These are phyloP conservation scores for Mizuhopecten yessoensis DNA, from an alignment of 1,140 invertebrate species.

Conservation along the genomic window DNA sequence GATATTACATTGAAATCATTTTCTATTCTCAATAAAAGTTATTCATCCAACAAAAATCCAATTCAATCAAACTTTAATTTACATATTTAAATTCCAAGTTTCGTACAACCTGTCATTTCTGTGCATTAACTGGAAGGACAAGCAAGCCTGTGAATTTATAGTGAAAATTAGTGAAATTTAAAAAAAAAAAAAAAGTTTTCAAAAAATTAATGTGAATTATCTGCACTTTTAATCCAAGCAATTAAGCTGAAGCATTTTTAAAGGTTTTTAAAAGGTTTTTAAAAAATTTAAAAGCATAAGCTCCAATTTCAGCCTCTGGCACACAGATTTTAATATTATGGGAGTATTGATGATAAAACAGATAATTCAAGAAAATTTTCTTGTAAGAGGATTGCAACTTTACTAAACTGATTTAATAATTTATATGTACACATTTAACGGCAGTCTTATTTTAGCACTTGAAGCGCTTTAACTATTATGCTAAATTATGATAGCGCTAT, in stretches of 20 bases:
- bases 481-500: no score
- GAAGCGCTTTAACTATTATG: no score
- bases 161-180: background rate
- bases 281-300: background rate
- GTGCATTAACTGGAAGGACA: conserved; percentile 13
- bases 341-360: background rate
- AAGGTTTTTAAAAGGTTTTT: background rate
- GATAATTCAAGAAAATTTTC: background rate
- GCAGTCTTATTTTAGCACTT: no score
- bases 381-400: background rate
- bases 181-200: background rate
- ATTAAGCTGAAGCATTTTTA: conserved; percentile 15
- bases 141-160: conserved; percentile 9
- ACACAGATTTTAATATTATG: background rate
- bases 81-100: background rate
- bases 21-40: no score
- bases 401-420: background rate
- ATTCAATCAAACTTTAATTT: background rate
- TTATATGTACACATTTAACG: no score
- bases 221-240: conserved; percentile 10
- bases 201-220: background rate
- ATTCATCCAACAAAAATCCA: no score
- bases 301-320: background rate
- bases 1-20: no score
- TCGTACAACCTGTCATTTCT: conserved; percentile 14